Base-by-base conservation (phyloP, 2,797 vertebrate genomes). In the Pteropus rufus region DNA sequence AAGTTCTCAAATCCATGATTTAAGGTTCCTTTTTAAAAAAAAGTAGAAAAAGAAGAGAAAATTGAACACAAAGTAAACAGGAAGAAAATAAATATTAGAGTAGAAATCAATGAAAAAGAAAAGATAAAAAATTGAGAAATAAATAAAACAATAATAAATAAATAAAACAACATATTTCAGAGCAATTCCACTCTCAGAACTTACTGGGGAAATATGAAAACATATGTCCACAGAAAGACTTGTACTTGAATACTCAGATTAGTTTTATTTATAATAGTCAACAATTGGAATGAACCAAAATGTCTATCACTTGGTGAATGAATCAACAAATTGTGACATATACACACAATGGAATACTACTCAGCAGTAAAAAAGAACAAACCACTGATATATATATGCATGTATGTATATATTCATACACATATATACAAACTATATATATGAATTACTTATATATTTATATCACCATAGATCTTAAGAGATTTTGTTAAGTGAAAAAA, bases 21-120 rank as follows among this genome's bases (percentile, higher is more conserved):
- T 89, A 75, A 75, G 19, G 24, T 60, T 94, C 19, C 18, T 64
- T 3, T 10, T 84, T 80, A 83, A 41, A 24, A 90, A 90, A 90
- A 93, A 72, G 24, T 88, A 75, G 54, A 24, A 91, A 85, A 93
- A 72, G 52, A 39, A 81, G 41, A 54, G 16, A 82, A 65, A 62
- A 87, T 60, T 54, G 52, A 93, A 39, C 41, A 84, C 34, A 56
- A 75, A 80, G 5, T 23, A 95, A 91, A 23, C 18, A 86, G 24
- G 54, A 79, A 85, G 23, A n/a, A 62, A 93, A 80, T 91, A 64
- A 83, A 79, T 26, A 54, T 41, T 73, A 96, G 58, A 77, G 14
- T 11, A 96, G 26, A 79, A 82, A 77, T 73, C 18, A 79, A 49
- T 92, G 84, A 89, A 89, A 89, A 82, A 89, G 31, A 90, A 95